Percentiles rank a stretch among this genome's conserved stretches.
Conservation (phyloP, 2,888 invertebrate species). For the Plagodis dolabraria region DNA sequence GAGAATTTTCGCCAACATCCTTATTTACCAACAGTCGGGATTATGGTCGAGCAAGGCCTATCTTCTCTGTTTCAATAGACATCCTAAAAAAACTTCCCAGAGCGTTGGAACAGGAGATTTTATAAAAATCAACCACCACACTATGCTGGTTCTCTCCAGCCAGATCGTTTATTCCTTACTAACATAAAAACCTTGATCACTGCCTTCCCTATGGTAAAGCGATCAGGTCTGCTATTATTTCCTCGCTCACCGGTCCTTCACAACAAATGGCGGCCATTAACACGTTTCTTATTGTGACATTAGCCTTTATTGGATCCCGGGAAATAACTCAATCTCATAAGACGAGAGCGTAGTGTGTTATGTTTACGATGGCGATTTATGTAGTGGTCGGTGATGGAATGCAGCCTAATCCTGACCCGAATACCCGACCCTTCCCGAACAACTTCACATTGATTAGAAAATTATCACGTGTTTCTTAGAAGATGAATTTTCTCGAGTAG, state of each 20-base stretch:
- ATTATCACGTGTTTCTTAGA: slow-evolving; percentile 24
- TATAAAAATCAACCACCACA: no score
- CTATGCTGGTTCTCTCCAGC: no score
- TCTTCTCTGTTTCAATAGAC: no score
- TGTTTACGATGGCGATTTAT: slow-evolving; percentile 48
- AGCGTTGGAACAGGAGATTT: no score
- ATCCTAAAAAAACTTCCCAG: no score
- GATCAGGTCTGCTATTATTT: slow-evolving; percentile 52
- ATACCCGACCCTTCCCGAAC: slow-evolving; percentile 25
- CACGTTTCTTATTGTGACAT: slow-evolving; percentile 73
- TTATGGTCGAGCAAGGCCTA: no score
- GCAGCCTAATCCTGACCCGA: slow-evolving; percentile 29
- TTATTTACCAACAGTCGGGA: no score
- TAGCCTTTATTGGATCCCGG: slow-evolving; percentile 68
- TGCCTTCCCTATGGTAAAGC: slow-evolving; percentile 23
- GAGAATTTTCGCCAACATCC: no score
- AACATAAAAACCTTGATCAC: slow-evolving; percentile 9
- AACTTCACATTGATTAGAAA: slow-evolving; percentile 31
- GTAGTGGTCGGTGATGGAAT: slow-evolving; percentile 32
- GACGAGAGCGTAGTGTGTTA: slow-evolving; percentile 51
- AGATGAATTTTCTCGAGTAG: slow-evolving; percentile 19
- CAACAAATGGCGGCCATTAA: slow-evolving; percentile 70
- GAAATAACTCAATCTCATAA: slow-evolving; percentile 63
- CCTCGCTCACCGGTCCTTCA: slow-evolving; percentile 50
- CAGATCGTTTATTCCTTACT: background rate